Evolutionary conservation across 2,888 invertebrate species (phyloP).

Genomic region (Dromius quadrimaculatus): DNA sequence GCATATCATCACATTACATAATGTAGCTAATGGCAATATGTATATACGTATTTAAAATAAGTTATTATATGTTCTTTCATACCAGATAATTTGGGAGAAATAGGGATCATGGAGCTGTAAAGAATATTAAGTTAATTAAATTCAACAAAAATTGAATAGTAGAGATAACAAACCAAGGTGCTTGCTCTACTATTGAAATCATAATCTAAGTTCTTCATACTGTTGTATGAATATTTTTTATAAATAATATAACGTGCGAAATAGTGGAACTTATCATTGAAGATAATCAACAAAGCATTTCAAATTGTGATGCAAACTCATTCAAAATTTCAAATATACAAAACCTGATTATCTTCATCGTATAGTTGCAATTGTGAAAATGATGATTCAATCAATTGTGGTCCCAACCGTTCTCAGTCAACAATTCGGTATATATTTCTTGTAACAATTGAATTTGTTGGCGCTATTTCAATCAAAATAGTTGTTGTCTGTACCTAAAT

Average conservation of each 20-base stretch:
- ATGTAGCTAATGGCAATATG: neutral
- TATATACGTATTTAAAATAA: neutral
- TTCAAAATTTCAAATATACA: neutral
- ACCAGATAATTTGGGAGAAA: neutral
- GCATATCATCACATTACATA: constrained; percentile 1
- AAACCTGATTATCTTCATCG: neutral
- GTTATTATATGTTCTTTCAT: too few species aligned
- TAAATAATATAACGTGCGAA: neutral
- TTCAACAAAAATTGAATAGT: neutral
- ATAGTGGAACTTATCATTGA: neutral
- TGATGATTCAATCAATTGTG: neutral
- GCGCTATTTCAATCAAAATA: constrained; percentile 13
- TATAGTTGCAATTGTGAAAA: constrained; percentile 9
- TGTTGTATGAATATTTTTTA: neutral
- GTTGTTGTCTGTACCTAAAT: neutral
- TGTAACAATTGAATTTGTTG: constrained; percentile 13
- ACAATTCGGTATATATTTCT: neutral
- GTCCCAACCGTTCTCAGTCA: neutral
- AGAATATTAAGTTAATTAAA: too few species aligned
- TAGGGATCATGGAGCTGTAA: too few species aligned
- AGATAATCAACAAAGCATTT: neutral
- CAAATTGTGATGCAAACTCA: neutral
- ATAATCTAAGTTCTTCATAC: neutral
- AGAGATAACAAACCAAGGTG: neutral
- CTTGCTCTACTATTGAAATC: neutral